phyloP scores from a whole-genome alignment of 2,113 vertebrate species.

The Corydoras maculifer region DNA sequence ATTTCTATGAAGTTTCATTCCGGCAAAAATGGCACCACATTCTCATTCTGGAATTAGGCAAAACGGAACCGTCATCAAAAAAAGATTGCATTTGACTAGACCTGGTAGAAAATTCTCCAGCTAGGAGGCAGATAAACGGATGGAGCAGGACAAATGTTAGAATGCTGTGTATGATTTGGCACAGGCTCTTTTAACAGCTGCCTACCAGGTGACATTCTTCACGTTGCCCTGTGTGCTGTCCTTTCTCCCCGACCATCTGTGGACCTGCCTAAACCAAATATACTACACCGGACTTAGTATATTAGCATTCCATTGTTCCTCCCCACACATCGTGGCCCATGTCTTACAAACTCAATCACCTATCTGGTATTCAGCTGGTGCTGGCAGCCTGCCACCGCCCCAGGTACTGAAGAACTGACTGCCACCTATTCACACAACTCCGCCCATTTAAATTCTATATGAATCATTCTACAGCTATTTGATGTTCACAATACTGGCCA shows the following conservation, averaged over 20 bases:
- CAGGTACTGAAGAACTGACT: conserved; percentile 30
- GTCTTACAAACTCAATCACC: conserved; percentile 25
- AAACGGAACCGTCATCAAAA: too few relatives aligned
- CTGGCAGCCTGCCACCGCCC: not conserved
- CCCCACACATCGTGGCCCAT: conserved; percentile 14
- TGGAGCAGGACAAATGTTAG: conserved; percentile 25
- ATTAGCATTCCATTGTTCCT: conserved; percentile 40
- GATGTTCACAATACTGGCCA: conserved; percentile 4
- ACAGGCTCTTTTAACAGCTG: conserved; percentile 33
- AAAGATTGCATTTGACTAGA: not conserved
- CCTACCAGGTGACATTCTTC: conserved; percentile 45
- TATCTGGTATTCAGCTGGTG: conserved; percentile 31
- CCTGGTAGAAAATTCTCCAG: not conserved
- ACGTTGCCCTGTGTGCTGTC: conserved; percentile 23
- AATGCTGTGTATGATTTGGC: conserved; percentile 16
- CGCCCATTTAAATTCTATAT: conserved; percentile 13
- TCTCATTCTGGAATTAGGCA: conserved; percentile 13
- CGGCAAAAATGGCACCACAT: conserved; percentile 11
- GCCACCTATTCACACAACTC: conserved; percentile 28
- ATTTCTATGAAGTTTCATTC: conserved; percentile 36
- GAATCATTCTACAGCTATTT: not conserved
- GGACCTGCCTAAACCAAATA: conserved; percentile 31
- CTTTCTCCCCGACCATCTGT: conserved; percentile 42
- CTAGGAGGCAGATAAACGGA: conserved; percentile 1
- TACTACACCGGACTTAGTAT: conserved; percentile 15